These are phyloP conservation scores for Hypothenemus hampei DNA, from an alignment of 1,140 invertebrate genomes.

Conservation along the genomic window DNA sequence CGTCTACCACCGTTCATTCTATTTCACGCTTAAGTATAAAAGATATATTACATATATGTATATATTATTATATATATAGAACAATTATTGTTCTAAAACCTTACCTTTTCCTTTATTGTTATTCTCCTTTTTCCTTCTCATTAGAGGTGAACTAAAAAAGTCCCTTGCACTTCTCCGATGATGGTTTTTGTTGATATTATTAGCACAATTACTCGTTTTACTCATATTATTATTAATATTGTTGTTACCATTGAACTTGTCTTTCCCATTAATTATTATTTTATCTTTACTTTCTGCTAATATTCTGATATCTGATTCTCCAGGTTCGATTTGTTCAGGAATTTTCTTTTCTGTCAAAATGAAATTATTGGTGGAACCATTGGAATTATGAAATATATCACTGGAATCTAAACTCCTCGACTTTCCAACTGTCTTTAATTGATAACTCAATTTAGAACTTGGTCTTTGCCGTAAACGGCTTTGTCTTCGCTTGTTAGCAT, in stretches of 20 bases:
- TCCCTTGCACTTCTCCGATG: constrained; percentile 41
- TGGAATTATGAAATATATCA: constrained; percentile 53
- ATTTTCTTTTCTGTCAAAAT: constrained; percentile 19
- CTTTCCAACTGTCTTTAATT: constrained; percentile 71
- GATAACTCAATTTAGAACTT: constrained; percentile 46
- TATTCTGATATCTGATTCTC: too few species aligned
- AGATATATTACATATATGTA: too few species aligned
- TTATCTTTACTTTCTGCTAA: neutral
- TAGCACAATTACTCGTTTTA: constrained; percentile 33
- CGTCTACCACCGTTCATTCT: too few species aligned
- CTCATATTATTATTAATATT: constrained; percentile 32
- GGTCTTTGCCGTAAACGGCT: constrained; percentile 35
- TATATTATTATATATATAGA: too few species aligned
- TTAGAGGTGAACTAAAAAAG: constrained; percentile 45
- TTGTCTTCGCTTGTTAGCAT: constrained; percentile 50
- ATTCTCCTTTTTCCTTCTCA: constrained; percentile 39
- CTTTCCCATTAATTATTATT: constrained; percentile 32
- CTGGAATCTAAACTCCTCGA: constrained; percentile 78
- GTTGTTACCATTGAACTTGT: constrained; percentile 32
- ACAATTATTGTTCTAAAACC: neutral
- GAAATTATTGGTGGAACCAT: constrained; percentile 11
- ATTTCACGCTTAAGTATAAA: too few species aligned
- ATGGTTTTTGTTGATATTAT: constrained; percentile 30
- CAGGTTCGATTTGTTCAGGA: constrained; percentile 17
- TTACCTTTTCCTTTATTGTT: neutral